Evolutionary conservation across 2,797 vertebrate species (phyloP).

Genomic region (Acrossocheilus fasciatus): DNA sequence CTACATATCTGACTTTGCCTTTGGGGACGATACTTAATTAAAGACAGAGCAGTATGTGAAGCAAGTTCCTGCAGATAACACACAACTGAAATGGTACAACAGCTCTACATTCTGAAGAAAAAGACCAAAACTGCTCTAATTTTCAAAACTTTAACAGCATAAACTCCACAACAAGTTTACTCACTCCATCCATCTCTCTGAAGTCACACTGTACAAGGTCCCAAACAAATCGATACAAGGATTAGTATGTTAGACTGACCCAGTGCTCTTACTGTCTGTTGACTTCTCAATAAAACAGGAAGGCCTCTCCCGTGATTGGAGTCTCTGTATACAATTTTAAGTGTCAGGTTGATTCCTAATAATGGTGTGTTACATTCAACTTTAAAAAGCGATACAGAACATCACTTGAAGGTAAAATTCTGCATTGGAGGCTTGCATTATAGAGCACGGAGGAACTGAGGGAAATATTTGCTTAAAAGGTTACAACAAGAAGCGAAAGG

Average conservation of each 20-base stretch:
- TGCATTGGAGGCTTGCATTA: neutral
- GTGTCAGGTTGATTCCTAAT: neutral
- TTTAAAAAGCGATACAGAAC: neutral
- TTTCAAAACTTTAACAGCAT: neutral
- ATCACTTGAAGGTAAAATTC: neutral
- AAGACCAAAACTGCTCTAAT: neutral
- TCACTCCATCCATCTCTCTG: slow-evolving; percentile 1
- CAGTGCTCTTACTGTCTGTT: neutral
- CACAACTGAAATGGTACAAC: neutral
- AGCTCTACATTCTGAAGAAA: neutral
- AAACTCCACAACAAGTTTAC: neutral
- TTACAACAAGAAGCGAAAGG: neutral
- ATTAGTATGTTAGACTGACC: neutral
- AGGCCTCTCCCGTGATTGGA: neutral
- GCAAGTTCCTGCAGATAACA: neutral
- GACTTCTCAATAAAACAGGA: slow-evolving; percentile 20
- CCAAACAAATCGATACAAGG: slow-evolving; percentile 41
- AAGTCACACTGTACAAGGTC: neutral
- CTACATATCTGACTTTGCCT: slow-evolving; percentile 20
- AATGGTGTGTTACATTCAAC: neutral
- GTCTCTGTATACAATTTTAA: neutral
- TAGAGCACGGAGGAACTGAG: neutral
- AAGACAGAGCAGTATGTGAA: neutral
- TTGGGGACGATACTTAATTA: slow-evolving; percentile 4
- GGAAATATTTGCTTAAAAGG: neutral